These are phyloP conservation scores for Scolopax bukidnonensis DNA, from an alignment of 2,797 vertebrate species.

Conservation along the genomic window DNA sequence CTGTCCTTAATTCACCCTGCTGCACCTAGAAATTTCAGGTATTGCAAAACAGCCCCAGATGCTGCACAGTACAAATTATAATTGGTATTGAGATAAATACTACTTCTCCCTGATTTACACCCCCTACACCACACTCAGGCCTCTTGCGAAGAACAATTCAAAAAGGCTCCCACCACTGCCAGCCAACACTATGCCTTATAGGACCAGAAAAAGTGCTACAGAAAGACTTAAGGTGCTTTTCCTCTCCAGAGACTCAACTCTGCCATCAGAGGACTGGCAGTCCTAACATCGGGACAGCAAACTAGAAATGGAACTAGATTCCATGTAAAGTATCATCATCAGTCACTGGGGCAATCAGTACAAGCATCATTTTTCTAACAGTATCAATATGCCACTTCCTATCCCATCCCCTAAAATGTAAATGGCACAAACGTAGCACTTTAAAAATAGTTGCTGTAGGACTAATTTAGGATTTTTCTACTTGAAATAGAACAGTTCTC, in stretches of 20 bases:
- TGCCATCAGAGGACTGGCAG: not conserved
- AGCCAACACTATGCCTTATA: constrained; percentile 17
- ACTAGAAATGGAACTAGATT: not conserved
- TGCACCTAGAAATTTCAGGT: not conserved
- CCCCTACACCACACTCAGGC: not conserved
- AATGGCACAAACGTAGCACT: not conserved
- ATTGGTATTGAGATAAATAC: not conserved
- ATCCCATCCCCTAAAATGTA: not conserved
- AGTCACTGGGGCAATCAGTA: not conserved
- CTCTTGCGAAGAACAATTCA: not conserved
- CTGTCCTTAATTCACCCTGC: not conserved
- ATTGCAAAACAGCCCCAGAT: not conserved
- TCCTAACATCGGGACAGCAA: not conserved
- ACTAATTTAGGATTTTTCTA: not conserved
- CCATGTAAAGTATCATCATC: not conserved
- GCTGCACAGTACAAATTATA: not conserved
- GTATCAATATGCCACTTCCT: not conserved
- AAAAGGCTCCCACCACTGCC: not conserved
- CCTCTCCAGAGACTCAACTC: not conserved
- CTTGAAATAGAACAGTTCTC: not conserved
- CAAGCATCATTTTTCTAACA: not conserved
- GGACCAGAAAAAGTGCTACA: not conserved
- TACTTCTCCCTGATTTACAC: not conserved
- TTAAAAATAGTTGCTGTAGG: not conserved
- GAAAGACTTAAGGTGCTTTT: constrained; percentile 19